phyloP scores from a whole-genome alignment of 2,888 invertebrate genomes.

The Rhagophthalmus giganteus region DNA sequence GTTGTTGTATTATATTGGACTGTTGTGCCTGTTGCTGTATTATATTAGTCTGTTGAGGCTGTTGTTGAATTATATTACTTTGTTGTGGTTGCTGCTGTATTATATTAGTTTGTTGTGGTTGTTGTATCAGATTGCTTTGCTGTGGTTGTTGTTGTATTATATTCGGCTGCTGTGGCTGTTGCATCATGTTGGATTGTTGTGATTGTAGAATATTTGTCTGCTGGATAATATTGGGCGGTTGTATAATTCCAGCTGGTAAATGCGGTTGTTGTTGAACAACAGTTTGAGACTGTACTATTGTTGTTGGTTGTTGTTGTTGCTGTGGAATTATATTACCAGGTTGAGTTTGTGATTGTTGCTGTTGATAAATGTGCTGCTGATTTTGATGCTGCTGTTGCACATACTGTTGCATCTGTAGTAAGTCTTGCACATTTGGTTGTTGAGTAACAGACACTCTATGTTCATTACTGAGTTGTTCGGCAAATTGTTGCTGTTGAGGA shows the following conservation, averaged over 20 bases:
- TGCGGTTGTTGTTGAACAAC: constrained; percentile 21
- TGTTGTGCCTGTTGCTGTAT: constrained; percentile 6
- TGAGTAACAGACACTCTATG: constrained; percentile 39
- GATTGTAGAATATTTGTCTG: constrained; percentile 1
- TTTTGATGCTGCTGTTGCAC: constrained; percentile 29
- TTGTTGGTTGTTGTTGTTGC: background rate
- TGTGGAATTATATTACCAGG: background rate
- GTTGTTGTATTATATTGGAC: constrained; percentile 39
- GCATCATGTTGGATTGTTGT: background rate
- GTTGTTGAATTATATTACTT: constrained; percentile 7
- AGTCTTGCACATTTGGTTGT: constrained; percentile 36
- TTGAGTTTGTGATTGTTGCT: constrained; percentile 9
- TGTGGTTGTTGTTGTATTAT: constrained; percentile 56
- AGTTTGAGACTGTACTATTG: background rate
- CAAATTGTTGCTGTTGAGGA: constrained; percentile 37
- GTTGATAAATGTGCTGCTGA: constrained; percentile 16
- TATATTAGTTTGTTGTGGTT: constrained; percentile 36
- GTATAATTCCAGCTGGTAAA: constrained; percentile 3
- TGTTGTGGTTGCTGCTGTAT: constrained; percentile 33
- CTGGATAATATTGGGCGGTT: constrained; percentile 6
- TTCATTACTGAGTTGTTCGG: constrained; percentile 41
- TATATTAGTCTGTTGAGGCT: constrained; percentile 7
- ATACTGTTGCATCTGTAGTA: constrained; percentile 39
- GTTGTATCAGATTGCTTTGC: constrained; percentile 39
- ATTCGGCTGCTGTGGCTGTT: constrained; percentile 54